phyloP scores from a whole-genome alignment of 2,113 vertebrate species.

The Trochalopteron elliotii region DNA sequence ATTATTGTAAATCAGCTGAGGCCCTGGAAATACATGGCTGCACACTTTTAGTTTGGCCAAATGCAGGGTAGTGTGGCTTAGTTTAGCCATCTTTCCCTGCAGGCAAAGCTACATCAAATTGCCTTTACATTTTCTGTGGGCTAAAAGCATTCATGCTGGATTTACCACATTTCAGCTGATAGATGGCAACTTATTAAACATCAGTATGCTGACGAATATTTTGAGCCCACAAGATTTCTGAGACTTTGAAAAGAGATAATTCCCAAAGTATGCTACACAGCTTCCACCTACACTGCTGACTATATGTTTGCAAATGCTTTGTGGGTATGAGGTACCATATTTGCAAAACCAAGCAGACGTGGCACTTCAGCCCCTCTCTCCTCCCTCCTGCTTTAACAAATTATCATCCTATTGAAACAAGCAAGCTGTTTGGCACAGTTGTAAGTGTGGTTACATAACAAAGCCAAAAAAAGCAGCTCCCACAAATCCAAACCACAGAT shows the following conservation, averaged over 20 bases:
- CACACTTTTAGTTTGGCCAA: background rate
- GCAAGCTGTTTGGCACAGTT: slow-evolving; percentile 12
- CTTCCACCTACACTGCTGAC: background rate
- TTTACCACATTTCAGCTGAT: slow-evolving; percentile 34
- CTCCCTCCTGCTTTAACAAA: background rate
- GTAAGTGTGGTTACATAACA: slow-evolving; percentile 7
- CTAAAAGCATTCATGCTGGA: background rate
- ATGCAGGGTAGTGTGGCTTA: background rate
- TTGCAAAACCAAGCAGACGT: slow-evolving; percentile 28
- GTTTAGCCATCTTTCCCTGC: background rate
- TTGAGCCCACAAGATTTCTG: background rate
- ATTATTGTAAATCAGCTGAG: background rate
- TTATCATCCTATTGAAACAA: slow-evolving; percentile 21
- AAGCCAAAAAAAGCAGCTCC: slow-evolving; percentile 43
- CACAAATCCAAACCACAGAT: slow-evolving; percentile 44
- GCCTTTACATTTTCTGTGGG: background rate
- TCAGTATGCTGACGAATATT: background rate
- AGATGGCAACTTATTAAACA: slow-evolving; percentile 42
- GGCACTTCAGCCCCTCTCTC: background rate
- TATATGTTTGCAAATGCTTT: slow-evolving; percentile 17
- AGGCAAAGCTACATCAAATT: background rate
- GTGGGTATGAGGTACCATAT: background rate
- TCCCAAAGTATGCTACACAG: background rate
- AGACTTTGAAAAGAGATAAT: slow-evolving; percentile 23
- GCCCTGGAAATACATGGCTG: background rate